Evolutionary conservation across 1,140 invertebrate species (phyloP).

Genomic region (Eufriesea mexicana): DNA sequence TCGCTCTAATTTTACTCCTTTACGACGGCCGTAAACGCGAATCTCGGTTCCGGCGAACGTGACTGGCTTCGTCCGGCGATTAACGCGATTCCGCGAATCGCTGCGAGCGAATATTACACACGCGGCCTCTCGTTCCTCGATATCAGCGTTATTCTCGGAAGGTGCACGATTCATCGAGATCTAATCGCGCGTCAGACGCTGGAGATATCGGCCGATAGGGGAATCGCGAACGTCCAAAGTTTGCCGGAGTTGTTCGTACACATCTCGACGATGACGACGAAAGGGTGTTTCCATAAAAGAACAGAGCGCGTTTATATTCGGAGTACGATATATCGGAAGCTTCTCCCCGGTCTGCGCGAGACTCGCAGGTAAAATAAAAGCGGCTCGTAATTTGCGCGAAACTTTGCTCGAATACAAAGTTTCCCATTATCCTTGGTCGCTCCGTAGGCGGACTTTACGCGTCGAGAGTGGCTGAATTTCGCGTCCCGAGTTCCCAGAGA

Average conservation of each 20-base stretch:
- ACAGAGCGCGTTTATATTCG: constrained; percentile 33
- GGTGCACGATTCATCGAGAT: neutral
- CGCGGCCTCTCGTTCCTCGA: neutral
- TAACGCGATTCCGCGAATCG: constrained; percentile 4
- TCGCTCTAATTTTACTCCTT: constrained; percentile 36
- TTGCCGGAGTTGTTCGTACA: neutral
- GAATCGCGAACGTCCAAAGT: neutral
- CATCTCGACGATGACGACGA: constrained; percentile 16
- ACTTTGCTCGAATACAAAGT: constrained; percentile 39
- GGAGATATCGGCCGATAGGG: neutral
- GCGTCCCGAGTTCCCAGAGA: neutral
- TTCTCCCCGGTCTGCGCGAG: neutral
- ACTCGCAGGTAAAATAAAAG: constrained; percentile 29
- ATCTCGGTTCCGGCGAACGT: constrained; percentile 9
- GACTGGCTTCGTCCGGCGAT: neutral
- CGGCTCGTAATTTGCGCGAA: constrained; percentile 31
- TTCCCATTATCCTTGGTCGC: neutral
- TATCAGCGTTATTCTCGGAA: neutral
- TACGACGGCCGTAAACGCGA: constrained; percentile 9
- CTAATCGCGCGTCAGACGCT: too few relatives aligned
- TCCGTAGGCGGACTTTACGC: neutral
- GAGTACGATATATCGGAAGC: neutral
- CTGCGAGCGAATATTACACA: too few relatives aligned
- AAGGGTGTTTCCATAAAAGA: constrained; percentile 39
- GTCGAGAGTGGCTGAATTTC: neutral